phyloP scores from a whole-genome alignment of 2,113 vertebrate genomes.

The Corydoras maculifer region DNA sequence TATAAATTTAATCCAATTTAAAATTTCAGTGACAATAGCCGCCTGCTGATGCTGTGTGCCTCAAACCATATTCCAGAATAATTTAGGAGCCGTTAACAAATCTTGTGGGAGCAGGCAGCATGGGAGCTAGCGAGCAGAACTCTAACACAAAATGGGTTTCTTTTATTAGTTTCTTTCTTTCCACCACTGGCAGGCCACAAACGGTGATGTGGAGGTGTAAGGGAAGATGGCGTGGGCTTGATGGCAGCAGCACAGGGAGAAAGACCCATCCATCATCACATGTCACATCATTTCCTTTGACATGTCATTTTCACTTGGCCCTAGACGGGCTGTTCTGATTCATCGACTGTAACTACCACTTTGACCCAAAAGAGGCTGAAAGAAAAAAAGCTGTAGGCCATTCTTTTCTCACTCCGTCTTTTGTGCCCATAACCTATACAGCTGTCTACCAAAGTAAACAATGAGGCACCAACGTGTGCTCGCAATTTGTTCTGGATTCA shows the following conservation, averaged over 20 bases:
- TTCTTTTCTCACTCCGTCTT: conserved; percentile 19
- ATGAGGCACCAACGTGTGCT: conserved; percentile 21
- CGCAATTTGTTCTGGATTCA: conserved; percentile 27
- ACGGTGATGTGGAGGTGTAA: conserved; percentile 51
- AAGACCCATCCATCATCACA: conserved; percentile 58
- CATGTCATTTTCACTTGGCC: conserved; percentile 57
- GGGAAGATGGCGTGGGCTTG: conserved; percentile 48
- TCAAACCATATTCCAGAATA: conserved; percentile 48
- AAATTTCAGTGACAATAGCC: conserved; percentile 53
- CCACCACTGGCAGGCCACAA: conserved; percentile 44
- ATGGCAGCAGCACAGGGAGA: conserved; percentile 49
- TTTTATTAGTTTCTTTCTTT: conserved; percentile 47
- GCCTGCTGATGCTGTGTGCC: conserved; percentile 28
- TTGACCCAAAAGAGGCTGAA: conserved; percentile 50
- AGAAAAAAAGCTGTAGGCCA: conserved; percentile 27
- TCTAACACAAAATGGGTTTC: conserved; percentile 49
- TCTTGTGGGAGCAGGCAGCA: conserved; percentile 27
- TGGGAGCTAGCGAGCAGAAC: conserved; percentile 49
- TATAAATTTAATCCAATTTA: conserved; percentile 55
- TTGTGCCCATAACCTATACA: conserved; percentile 53
- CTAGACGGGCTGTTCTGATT: conserved; percentile 35
- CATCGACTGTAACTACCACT: conserved; percentile 44
- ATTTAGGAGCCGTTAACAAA: conserved; percentile 46
- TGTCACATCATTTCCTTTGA: conserved; percentile 58
- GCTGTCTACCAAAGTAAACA: conserved; percentile 56